Base-by-base conservation (phyloP, 2,797 vertebrate genomes). In the Eptatretus atami region DNA sequence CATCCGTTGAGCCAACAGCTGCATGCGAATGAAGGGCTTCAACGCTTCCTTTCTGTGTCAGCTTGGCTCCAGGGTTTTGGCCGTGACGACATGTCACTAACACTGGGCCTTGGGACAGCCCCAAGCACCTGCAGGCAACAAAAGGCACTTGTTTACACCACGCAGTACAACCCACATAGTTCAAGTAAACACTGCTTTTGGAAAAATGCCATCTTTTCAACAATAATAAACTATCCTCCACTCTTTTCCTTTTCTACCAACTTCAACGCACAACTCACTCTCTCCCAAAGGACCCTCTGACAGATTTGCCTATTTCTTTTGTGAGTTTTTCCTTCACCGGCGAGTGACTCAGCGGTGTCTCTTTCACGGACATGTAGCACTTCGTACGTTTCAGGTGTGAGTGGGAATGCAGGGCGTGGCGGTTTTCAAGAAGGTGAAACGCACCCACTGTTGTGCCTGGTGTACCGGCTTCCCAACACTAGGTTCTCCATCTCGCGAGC, bases 21-120 rank as follows among this genome's bases (percentile, higher is more conserved):
- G 92, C 92, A 98, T 98, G 63, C 92, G 84, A 70, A 98, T 96
- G 72, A 98, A 98, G 2, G 92, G 92, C 71, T 98, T 88, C n/a
- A n/a, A 24, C 92, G 76, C 60, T n/a, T n/a, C 92, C 92, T 71
- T 98, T 98, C 74, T 98, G 92, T 0, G 92, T 98, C 70, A 95
- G 77, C 74, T 98, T 98, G 77, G n/a, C 90, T 88, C 92, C 92
- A 96, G 0, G 92, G 92, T 72, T 98, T 98, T 31, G 92, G 92
- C 64, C 92, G 75, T 0, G 92, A 98, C 69, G 96, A 72, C 92
- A 98, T 96, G 78, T 98, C 92, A 0, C 92, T 98, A 71, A 98
- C 92, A 0, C 92, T 98, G 71, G n/a, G n/a, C 92, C 92, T 73
- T 98, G 92, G 53, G 92, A 96, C 69, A 98, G 77, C 11, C 92